phyloP scores from a whole-genome alignment of 2,113 vertebrate species.

The Hucho hucho region DNA sequence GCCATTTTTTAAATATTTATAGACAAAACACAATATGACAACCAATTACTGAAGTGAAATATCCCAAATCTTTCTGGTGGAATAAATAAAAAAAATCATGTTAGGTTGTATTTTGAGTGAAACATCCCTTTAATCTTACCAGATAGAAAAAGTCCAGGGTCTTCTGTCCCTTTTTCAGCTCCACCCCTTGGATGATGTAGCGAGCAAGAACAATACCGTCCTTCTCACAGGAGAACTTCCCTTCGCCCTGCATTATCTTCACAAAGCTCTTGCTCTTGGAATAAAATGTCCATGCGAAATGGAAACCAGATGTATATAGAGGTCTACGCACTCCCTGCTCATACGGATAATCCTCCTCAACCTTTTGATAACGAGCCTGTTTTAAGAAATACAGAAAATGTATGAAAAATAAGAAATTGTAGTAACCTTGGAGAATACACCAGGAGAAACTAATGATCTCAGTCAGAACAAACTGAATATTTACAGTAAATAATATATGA shows the following conservation, averaged over 20 bases:
- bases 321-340: neutral
- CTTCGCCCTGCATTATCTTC: slow-evolving; percentile 47
- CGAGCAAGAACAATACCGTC: slow-evolving; percentile 40
- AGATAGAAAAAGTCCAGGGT: slow-evolving; percentile 63
- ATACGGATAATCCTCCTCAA: fast-evolving
- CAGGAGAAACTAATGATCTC: no score
- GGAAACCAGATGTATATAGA: slow-evolving; percentile 18
- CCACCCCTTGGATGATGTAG: slow-evolving; percentile 66
- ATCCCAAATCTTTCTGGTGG: neutral
- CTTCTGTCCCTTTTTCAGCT: slow-evolving; percentile 47
- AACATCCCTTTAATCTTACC: slow-evolving; percentile 48
- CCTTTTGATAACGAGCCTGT: slow-evolving; percentile 39
- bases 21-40: no score
- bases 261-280: slow-evolving; percentile 72
- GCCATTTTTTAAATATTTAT: no score
- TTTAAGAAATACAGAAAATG: neutral
- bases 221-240: slow-evolving; percentile 46
- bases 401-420: neutral
- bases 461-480: neutral
- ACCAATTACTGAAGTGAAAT: no score
- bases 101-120: neutral
- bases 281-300: slow-evolving; percentile 36
- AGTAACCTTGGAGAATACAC: no score
- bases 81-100: slow-evolving; percentile 14
- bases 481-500: no score